Base-by-base conservation (phyloP, 2,888 invertebrate genomes). In the Oscheius sp. region DNA sequence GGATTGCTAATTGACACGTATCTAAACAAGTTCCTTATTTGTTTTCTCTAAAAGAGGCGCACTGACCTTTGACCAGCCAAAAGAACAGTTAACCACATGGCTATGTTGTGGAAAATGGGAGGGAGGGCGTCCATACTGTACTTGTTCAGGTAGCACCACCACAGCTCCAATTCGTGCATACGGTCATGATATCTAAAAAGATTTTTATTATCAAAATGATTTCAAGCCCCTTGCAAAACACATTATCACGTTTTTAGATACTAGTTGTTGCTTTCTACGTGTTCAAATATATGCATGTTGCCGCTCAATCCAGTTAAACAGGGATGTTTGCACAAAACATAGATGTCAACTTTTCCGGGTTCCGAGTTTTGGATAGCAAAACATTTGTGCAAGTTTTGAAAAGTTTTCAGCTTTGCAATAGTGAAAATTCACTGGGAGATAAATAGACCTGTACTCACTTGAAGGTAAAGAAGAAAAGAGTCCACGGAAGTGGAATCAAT, bases 1-100 rank as follows among this genome's bases (percentile, higher is more conserved):
- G 96, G 95, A 90, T 96, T 95, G 88, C 96, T 96, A 1, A 96
- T 96, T 90, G 95, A 96, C 86, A 96, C 94, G 91, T 96, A 96
- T 65, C 88, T 88, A 75, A 47, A 84, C 13, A 2, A 50, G 42
- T 32, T 47, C 5, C 35, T 57, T 63, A 72, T 42, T 42, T 42
- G 42, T 42, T n/a, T 42, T n/a, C 13, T 63, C 47, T 35, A 51
- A 62, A 62, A 21, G 21, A 13, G 21, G 9, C 1, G 2, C 9
- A 13, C 55, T 11, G 29, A 87, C 84, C 96, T 92, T 90, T 96
- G 96, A 29, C 94, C 94, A 0, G 96, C 96, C 77, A 96, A 91
- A 0, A 95, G 94, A 81, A 96, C 91, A 0, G 96, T 96, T 85
- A 96, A 91, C 96, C 96, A 96, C 83, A 96, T 95, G 84, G 95